Percentiles rank a stretch among this genome's conserved stretches.
phyloP scores from a whole-genome alignment of 1,140 invertebrate genomes.

The Bombus vancouverensis region DNA sequence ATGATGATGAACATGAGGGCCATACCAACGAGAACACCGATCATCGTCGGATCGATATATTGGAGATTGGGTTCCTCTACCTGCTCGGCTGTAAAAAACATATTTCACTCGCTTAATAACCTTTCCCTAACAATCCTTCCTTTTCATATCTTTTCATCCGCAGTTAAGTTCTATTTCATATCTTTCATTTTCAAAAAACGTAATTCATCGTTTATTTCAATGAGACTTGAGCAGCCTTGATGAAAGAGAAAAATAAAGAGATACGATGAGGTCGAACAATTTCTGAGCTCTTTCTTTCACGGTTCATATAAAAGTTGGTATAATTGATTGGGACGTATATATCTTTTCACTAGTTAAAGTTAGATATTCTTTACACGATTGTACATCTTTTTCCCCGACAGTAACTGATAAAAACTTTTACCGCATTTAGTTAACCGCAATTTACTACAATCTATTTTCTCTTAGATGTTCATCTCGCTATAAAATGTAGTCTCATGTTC shows the following conservation, averaged over 20 bases:
- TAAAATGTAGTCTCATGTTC: too few relatives aligned
- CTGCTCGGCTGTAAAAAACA: conserved; percentile 77
- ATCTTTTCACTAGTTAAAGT: neutral
- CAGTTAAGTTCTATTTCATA: neutral
- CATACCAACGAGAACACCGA: conserved; percentile 94
- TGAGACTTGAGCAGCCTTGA: neutral
- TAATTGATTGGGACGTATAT: neutral
- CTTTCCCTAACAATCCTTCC: neutral
- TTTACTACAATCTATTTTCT: neutral
- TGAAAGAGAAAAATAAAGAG: neutral
- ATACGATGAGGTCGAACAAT: neutral
- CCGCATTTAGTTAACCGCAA: neutral
- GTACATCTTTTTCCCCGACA: neutral
- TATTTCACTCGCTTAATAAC: neutral
- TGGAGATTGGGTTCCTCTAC: conserved; percentile 82
- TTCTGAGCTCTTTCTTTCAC: neutral
- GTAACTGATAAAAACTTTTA: neutral
- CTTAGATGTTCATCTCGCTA: too few relatives aligned
- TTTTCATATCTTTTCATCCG: neutral
- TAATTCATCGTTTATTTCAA: neutral
- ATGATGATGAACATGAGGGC: conserved; percentile 97
- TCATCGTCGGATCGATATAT: conserved; percentile 93
- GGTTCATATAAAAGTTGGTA: neutral
- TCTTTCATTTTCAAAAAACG: neutral
- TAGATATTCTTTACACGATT: neutral